phyloP scores from a whole-genome alignment of 2,113 vertebrate genomes.

The Coracopsis vasa region DNA sequence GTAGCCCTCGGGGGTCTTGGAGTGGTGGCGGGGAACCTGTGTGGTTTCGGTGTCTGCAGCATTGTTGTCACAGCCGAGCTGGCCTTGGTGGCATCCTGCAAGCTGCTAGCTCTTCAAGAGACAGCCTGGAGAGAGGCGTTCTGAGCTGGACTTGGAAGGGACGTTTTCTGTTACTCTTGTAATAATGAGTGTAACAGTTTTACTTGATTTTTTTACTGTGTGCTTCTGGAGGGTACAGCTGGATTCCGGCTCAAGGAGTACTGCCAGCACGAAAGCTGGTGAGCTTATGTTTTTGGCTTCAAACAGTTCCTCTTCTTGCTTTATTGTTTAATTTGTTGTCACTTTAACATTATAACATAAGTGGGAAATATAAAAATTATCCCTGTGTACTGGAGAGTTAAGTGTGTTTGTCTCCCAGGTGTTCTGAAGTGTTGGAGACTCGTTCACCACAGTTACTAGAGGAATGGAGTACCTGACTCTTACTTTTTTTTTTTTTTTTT shows the following conservation, averaged over 20 bases:
- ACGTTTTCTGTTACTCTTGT: fast-evolving
- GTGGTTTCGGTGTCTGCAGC: background rate
- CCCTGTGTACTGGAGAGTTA: fast-evolving
- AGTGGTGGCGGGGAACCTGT: fast-evolving
- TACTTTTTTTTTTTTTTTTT: fast-evolving
- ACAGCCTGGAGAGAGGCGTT: fast-evolving
- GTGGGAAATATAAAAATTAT: background rate
- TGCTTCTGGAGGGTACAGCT: fast-evolving
- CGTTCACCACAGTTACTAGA: fast-evolving
- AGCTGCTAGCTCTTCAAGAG: too few relatives aligned
- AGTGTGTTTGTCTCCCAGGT: fast-evolving
- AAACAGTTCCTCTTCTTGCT: background rate
- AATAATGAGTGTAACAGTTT: fast-evolving
- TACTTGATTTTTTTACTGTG: fast-evolving
- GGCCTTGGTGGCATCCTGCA: fast-evolving
- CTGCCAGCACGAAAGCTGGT: fast-evolving
- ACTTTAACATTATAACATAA: fast-evolving
- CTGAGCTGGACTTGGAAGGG: background rate
- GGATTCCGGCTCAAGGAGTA: fast-evolving
- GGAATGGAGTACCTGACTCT: fast-evolving
- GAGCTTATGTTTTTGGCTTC: fast-evolving
- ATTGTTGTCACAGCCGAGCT: fast-evolving
- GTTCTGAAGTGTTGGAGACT: background rate
- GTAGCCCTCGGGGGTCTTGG: fast-evolving
- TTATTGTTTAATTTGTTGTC: fast-evolving